phyloP scores from a whole-genome alignment of 2,113 vertebrate genomes.

The Galbula dea region DNA sequence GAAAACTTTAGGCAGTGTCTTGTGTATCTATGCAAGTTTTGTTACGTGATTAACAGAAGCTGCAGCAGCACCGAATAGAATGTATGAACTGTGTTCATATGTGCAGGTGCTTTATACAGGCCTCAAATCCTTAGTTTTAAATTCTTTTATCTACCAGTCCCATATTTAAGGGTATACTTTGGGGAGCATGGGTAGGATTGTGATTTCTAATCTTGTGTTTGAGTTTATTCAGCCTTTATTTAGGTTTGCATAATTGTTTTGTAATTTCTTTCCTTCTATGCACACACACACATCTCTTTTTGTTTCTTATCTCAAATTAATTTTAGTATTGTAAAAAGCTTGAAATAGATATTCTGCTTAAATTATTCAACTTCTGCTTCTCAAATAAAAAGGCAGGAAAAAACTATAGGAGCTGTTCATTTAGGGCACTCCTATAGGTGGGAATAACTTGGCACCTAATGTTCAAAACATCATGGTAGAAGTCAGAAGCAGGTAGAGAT shows the following conservation, averaged over 20 bases:
- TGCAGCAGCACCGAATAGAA: conserved; percentile 6
- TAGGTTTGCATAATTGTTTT: background rate
- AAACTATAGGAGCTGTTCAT: background rate
- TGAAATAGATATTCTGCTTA: background rate
- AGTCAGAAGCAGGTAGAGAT: background rate
- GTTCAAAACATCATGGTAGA: background rate
- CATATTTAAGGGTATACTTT: background rate
- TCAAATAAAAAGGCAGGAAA: background rate
- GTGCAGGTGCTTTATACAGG: background rate
- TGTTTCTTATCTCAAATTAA: background rate
- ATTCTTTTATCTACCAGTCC: background rate
- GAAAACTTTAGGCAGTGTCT: background rate
- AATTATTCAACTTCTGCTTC: background rate
- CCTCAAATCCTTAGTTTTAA: background rate
- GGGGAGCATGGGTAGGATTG: background rate
- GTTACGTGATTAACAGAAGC: background rate
- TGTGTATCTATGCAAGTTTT: conserved; percentile 7
- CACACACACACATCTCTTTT: background rate
- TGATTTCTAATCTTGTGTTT: background rate
- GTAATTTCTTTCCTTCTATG: background rate
- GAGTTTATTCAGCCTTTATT: background rate
- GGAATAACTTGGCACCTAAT: background rate
- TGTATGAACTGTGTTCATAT: background rate
- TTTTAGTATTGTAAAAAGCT: background rate
- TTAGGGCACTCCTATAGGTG: background rate